Evolutionary conservation across 2,113 vertebrate species (phyloP).

Genomic region (Macaca fascicularis): T2T-MFA8v1.1 NC_088378.1:56897501-56898000

Average conservation of each 20-base stretch:
- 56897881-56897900: background rate
- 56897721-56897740: background rate
- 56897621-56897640: background rate
- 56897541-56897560: background rate
- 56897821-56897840: background rate
- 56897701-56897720: background rate
- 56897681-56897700: background rate
- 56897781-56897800: background rate
- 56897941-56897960: rapidly evolving
- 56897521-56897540: slow-evolving; percentile 56
- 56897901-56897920: background rate
- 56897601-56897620: background rate
- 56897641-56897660: background rate
- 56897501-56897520: slow-evolving; percentile 67
- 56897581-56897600: background rate
- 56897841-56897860: background rate
- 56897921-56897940: background rate
- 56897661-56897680: background rate
- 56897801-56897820: background rate
- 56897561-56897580: background rate
- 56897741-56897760: background rate
- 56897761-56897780: background rate
- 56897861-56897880: background rate
- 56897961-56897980: background rate
- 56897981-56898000: background rate